phyloP scores from a whole-genome alignment of 1,140 invertebrate species.

The Aphelenchoides fujianensis region DNA sequence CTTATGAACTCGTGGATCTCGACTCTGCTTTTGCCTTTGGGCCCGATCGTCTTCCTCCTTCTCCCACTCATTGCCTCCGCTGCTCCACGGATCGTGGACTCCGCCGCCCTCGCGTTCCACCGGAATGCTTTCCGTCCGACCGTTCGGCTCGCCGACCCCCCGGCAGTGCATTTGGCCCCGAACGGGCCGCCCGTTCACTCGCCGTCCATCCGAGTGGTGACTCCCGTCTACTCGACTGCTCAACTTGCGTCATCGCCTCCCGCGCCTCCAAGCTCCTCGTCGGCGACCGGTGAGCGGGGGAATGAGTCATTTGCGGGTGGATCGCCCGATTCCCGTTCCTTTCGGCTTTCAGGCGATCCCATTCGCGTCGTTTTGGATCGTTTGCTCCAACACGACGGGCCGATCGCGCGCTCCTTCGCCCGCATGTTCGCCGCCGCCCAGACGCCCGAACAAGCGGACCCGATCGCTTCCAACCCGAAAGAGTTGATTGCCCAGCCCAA shows the following conservation, averaged over 20 bases:
- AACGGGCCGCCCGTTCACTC: background rate
- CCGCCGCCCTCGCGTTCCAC: background rate
- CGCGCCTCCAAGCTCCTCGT: no score
- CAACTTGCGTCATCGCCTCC: background rate
- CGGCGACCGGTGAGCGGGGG: background rate
- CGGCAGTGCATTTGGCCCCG: background rate
- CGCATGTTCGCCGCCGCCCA: background rate
- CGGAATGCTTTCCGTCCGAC: background rate
- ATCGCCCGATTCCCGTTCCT: background rate
- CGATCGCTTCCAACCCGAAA: background rate
- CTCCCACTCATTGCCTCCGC: background rate
- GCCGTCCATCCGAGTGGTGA: background rate
- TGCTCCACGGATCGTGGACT: background rate
- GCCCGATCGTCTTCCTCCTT: background rate
- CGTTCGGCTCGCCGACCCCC: background rate
- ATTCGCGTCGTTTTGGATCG: background rate
- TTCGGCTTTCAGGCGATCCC: background rate
- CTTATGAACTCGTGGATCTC: background rate
- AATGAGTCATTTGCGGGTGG: background rate
- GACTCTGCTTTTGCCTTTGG: background rate
- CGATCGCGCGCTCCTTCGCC: background rate
- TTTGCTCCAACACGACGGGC: background rate
- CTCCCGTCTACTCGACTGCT: background rate
- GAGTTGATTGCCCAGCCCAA: background rate
- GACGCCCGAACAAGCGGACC: background rate